phyloP scores from a whole-genome alignment of 2,888 invertebrate species.

The Eupithecia dodoneata region DNA sequence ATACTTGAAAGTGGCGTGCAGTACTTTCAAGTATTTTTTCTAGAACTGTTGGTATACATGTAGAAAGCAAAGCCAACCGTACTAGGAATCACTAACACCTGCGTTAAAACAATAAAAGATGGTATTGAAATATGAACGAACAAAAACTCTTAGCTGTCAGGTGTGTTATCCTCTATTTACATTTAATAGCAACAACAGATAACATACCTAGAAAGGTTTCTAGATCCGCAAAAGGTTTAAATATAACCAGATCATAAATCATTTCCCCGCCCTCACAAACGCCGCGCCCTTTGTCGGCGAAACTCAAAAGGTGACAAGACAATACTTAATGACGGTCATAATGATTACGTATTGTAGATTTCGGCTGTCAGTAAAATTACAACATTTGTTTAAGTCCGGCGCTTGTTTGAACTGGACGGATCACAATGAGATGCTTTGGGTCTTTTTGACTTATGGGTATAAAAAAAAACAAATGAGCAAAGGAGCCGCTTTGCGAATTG shows the following conservation, averaged over 20 bases:
- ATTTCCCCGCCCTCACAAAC: conserved; percentile 45
- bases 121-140: background rate
- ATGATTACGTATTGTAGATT: conserved; percentile 74
- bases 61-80: background rate
- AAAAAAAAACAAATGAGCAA: conserved; percentile 24
- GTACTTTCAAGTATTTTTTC: no score
- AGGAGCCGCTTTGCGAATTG: conserved; percentile 38
- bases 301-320: conserved; percentile 74
- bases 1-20: background rate
- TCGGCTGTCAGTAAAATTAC: conserved; percentile 56
- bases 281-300: conserved; percentile 63
- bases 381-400: conserved; percentile 55
- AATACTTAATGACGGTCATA: conserved; percentile 74
- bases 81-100: background rate
- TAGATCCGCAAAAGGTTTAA: conserved; percentile 17
- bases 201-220: conserved; percentile 15
- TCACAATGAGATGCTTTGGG: conserved; percentile 43
- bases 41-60: background rate
- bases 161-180: background rate
- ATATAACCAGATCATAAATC: conserved; percentile 20
- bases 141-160: background rate
- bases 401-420: conserved; percentile 48
- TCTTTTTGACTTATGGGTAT: conserved; percentile 8
- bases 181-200: background rate
- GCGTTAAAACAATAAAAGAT: background rate